Evolutionary conservation across 2,797 vertebrate genomes (phyloP).

Genomic region (Nyctalus aviator): DNA sequence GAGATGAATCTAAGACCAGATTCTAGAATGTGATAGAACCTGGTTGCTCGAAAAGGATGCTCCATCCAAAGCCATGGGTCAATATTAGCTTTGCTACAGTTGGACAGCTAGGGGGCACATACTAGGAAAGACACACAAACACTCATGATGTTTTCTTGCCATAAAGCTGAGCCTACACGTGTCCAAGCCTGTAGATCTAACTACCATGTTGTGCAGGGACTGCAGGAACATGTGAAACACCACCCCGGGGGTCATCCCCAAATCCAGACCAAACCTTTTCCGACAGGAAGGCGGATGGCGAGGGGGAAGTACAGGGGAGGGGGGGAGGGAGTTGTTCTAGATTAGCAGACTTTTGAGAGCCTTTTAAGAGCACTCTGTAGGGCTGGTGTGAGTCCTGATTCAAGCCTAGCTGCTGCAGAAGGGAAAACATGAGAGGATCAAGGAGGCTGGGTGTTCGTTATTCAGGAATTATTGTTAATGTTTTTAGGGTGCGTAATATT

Average conservation of each 20-base stretch:
- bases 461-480: background rate
- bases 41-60: background rate
- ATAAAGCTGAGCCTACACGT: background rate
- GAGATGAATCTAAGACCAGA: background rate
- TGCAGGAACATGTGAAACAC: background rate
- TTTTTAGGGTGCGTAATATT: background rate
- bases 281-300: background rate
- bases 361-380: background rate
- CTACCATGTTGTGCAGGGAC: background rate
- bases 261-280: background rate
- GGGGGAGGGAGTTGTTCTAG: background rate
- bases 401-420: background rate
- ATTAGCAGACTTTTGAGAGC: background rate
- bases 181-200: background rate
- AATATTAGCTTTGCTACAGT: background rate
- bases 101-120: background rate
- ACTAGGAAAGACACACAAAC: background rate
- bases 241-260: background rate
- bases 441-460: background rate
- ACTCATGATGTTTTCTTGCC: background rate
- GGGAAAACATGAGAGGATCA: background rate
- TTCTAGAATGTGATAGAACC: background rate
- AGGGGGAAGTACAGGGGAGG: background rate
- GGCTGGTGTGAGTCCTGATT: background rate
- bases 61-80: background rate